These are phyloP conservation scores for Rhea americana DNA, from an alignment of 2,113 vertebrate species.

Conservation along the genomic window DNA sequence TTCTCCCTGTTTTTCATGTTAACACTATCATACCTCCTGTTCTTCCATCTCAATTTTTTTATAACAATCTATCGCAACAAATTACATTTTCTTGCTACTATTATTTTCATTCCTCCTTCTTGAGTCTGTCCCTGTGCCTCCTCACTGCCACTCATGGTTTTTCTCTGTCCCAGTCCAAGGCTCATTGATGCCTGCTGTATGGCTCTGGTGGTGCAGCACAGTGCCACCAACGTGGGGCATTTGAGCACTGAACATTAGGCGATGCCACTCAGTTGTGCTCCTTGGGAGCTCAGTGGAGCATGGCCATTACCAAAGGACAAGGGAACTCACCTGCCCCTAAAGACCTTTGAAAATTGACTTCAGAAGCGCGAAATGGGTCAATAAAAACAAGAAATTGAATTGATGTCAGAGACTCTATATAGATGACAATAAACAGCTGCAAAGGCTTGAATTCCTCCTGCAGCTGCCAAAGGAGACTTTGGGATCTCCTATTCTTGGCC, in stretches of 20 bases:
- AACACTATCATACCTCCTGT: background rate
- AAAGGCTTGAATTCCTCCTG: background rate
- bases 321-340: conserved; percentile 17
- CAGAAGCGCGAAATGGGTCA: conserved; percentile 18
- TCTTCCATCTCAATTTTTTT: background rate
- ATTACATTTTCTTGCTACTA: background rate
- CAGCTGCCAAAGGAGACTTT: background rate
- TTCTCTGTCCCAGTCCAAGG: background rate
- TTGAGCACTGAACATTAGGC: background rate
- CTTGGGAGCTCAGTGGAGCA: background rate
- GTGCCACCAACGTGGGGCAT: background rate
- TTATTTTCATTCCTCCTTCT: background rate
- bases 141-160: background rate
- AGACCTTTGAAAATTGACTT: conserved; percentile 48
- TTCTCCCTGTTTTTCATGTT: background rate
- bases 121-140: background rate
- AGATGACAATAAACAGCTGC: conserved; percentile 24
- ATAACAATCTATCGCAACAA: background rate
- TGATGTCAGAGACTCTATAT: conserved; percentile 27
- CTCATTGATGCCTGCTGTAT: no score
- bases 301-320: conserved; percentile 18
- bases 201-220: background rate
- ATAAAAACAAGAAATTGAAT: conserved; percentile 63
- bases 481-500: background rate
- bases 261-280: background rate